These are phyloP conservation scores for Hydractinia symbiolongicarpus DNA, from an alignment of 30 jellyfish, hydroid and myxozoan genomes.

Conservation along the genomic window DNA sequence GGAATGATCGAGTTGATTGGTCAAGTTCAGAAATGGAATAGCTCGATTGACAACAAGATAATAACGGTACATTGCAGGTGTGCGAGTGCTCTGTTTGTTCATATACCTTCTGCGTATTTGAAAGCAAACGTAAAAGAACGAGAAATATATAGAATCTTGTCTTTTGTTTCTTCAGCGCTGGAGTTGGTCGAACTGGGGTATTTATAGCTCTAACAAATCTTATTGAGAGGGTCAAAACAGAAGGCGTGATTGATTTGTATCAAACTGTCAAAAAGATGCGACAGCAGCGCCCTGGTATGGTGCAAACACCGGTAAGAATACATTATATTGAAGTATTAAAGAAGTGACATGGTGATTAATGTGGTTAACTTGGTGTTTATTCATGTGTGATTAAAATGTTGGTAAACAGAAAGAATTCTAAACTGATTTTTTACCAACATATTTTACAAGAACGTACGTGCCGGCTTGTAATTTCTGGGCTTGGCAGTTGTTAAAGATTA, in stretches of 20 bases:
- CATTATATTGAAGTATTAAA: neutral
- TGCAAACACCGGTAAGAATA: constrained; percentile 86
- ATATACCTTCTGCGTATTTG: neutral
- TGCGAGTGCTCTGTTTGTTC: neutral
- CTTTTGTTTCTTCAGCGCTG: constrained; percentile 60
- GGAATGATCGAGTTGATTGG: constrained; percentile 89
- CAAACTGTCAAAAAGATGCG: constrained; percentile 86
- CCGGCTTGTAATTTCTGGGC: no score
- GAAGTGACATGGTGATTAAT: neutral
- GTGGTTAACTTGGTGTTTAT: neutral
- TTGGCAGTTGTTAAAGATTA: no score
- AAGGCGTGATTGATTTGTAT: constrained; percentile 84
- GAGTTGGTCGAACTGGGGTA: constrained; percentile 98
- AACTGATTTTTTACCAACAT: neutral
- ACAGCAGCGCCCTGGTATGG: constrained; percentile 98
- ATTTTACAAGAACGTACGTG: neutral
- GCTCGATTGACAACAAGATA: constrained; percentile 30
- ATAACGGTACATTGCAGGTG: constrained; percentile 98
- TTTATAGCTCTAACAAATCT: constrained; percentile 92
- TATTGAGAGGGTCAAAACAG: constrained; percentile 90
- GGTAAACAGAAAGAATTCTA: no score
- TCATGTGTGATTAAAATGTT: neutral
- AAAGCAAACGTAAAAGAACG: no score
- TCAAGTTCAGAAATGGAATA: constrained; percentile 89
- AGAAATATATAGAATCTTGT: neutral